Evolutionary conservation across 1,140 invertebrate genomes (phyloP), one percentile per base, ranked within the genome.

Genomic region (Goniozus legneri): DNA sequence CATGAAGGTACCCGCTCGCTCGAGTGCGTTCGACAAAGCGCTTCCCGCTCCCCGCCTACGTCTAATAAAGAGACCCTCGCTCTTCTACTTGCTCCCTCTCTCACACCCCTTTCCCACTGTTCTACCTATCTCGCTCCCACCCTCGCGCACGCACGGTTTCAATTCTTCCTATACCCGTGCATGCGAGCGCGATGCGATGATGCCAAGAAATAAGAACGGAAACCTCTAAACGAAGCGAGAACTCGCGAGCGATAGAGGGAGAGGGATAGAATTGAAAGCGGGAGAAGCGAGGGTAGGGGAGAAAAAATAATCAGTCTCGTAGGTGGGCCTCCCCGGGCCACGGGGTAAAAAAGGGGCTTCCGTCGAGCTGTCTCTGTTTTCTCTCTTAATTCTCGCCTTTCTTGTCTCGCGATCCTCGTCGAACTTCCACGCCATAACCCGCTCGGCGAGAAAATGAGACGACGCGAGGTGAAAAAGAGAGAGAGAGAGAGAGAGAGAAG

Each of bases 1-100:
- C 66, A 56, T 51, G 61, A 63, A 68, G 65, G 58, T 67, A 71
- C 60, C 65, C 60, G 64, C 61, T n/a, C n/a, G 64, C 63, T 67
- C 54, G 56, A 62, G 51, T 34, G 40, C 55, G 47, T 56, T 60
- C 60, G 58, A 67, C 65, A 67, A 67, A 67, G 64, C 57, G 44
- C 48, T 45, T 48, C 48, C n/a, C n/a, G n/a, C n/a, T n/a, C n/a
- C n/a, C n/a, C n/a, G n/a, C n/a, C n/a, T n/a, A n/a, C 54, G 51
- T 60, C 54, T 62, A 65, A 64, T 65, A 69, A 68, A 68, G 55
- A 44, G 52, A 21, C 34, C 47, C 33, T n/a, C n/a, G n/a, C n/a
- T n/a, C n/a, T n/a, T n/a, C 47, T 46, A 40, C 30, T 36, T 20
- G 30, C 41, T 40, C 44, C 40, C 47, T 37, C 52, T 42, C 30